These are phyloP conservation scores for Aleadryas rufinucha DNA, from an alignment of 2,113 vertebrate species.

Conservation along the genomic window DNA sequence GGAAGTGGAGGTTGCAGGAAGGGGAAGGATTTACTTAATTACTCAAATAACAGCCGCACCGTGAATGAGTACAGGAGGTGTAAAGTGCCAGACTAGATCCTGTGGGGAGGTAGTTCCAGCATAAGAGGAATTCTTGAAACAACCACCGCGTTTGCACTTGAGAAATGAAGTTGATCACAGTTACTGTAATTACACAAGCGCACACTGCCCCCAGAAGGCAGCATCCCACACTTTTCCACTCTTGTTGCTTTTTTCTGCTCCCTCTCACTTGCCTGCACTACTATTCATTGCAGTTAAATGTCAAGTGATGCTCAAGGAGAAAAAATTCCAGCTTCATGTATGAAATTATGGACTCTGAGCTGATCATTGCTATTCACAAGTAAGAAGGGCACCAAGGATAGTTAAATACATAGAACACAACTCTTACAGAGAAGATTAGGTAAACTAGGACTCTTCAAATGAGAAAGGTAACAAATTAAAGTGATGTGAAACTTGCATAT, in stretches of 20 bases:
- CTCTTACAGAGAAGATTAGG: neutral
- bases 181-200: neutral
- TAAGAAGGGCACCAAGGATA: neutral
- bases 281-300: neutral
- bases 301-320: neutral
- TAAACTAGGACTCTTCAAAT: neutral
- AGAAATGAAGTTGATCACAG: neutral
- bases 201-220: slow-evolving; percentile 51
- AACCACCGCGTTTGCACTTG: neutral
- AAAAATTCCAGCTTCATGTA: neutral
- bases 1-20: neutral
- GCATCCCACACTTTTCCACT: neutral
- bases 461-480: neutral
- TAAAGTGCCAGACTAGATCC: neutral
- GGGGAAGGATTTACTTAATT: neutral
- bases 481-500: neutral
- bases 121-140: neutral
- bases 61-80: neutral
- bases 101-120: neutral
- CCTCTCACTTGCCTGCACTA: neutral
- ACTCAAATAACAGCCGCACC: neutral
- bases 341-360: neutral
- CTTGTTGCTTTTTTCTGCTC: neutral
- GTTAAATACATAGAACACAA: fast-evolving
- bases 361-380: neutral